A percentile compares a stretch with the other conserved stretches of the same genome.
phyloP scores from a whole-genome alignment of 2,888 invertebrate genomes.

The Norana najaformis region DNA sequence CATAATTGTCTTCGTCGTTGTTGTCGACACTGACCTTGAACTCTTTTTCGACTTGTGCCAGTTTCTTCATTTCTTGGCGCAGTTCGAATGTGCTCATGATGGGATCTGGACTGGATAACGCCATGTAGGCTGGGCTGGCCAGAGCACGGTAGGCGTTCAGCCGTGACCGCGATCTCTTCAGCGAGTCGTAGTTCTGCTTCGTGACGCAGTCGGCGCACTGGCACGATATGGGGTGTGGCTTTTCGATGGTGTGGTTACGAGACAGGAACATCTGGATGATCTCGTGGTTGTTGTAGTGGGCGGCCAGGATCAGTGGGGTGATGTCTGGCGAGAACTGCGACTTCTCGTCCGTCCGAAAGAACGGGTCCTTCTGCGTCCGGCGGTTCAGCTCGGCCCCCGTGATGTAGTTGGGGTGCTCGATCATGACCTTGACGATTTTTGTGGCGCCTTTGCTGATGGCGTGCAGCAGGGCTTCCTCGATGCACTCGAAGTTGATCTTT shows the following conservation, averaged over 20 bases:
- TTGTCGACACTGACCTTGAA: conserved; percentile 62
- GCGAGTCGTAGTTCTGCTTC: conserved; percentile 62
- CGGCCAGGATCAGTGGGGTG: conserved; percentile 74
- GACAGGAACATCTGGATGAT: conserved; percentile 71
- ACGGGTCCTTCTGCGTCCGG: conserved; percentile 58
- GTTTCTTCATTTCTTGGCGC: conserved; percentile 68
- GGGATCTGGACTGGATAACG: conserved; percentile 72
- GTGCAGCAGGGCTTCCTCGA: conserved; percentile 73
- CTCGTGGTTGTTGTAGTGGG: conserved; percentile 74
- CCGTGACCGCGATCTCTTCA: conserved; percentile 66
- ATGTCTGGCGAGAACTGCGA: conserved; percentile 72
- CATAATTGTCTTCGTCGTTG: not conserved
- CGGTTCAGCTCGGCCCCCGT: conserved; percentile 60
- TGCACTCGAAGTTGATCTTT: conserved; percentile 68
- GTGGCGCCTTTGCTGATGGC: conserved; percentile 71
- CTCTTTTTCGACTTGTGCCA: conserved; percentile 70
- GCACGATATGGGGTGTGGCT: conserved; percentile 68
- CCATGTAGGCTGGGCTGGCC: conserved; percentile 73
- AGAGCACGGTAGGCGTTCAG: conserved; percentile 72
- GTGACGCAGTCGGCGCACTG: conserved; percentile 61
- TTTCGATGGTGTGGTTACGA: conserved; percentile 71
- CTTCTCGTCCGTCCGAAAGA: conserved; percentile 62
- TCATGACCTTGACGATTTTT: conserved; percentile 67
- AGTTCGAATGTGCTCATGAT: conserved; percentile 72
- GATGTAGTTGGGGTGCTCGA: conserved; percentile 65